Base-by-base conservation (phyloP, 2,888 invertebrate species). In the Eumerus sabulonum region DNA sequence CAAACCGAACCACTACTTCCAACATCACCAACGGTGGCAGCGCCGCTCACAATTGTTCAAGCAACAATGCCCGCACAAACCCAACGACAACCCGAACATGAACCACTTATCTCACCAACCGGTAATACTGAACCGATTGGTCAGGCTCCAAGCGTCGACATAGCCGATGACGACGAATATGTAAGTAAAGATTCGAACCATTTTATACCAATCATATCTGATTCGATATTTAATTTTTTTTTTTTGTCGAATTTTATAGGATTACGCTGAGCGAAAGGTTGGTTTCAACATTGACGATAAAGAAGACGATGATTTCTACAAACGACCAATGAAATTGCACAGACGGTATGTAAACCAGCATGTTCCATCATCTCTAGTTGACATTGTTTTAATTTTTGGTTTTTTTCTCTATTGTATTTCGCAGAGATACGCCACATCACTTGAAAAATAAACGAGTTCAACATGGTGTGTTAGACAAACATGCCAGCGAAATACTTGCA, bases 371-470 rank as follows among this genome's bases (percentile, higher is more conserved):
- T 7, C 27, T 4, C 27, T 7, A 4, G 7, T 27, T 27, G 27
- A 27, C 27, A 27, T 27, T 27, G 27, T 4, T 27, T 27, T 27
- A n/a, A n/a, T n/a, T n/a, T n/a, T n/a, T n/a, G n/a, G n/a, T n/a
- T n/a, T n/a, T n/a, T n/a, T n/a, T n/a, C n/a, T 60, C 14, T 40
- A 53, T 93, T 74, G 92, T 97, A 77, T 94, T 96, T 87, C 93
- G 95, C 76, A 93, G 99, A 85, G 99, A 99, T 91, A 99, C 99
- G 17, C 99, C 99, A 54, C 99, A 99, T 91, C 98, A 99, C 90
- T 92, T 98, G 87, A 99, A 99, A 93, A 98, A 98, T 91, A 98
- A 98, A 89, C 94, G 98, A 86, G 95, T 98, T 85, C 92, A 93
- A 87, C 88, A 91, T 63, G 87, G 88, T 77, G 88, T 91, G 82